Percentiles rank a stretch among this genome's conserved stretches.
These are phyloP conservation scores for Platalea minor DNA, from an alignment of 2,797 vertebrate genomes.

Conservation along the genomic window DNA sequence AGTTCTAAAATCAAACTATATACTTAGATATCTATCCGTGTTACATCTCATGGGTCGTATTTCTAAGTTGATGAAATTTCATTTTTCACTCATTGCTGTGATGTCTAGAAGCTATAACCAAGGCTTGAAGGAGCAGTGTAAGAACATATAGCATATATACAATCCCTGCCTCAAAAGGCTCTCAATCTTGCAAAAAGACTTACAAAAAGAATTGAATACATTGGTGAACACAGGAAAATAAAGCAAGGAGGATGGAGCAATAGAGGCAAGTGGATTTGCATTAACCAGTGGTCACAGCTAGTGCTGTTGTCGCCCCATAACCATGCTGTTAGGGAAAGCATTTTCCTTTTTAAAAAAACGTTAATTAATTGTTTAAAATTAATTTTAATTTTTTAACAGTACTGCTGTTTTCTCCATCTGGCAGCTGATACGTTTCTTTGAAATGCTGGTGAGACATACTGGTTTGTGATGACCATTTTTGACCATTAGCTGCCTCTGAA, in stretches of 20 bases:
- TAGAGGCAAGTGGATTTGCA: neutral
- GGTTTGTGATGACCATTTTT: neutral
- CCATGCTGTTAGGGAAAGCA: neutral
- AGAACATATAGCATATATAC: neutral
- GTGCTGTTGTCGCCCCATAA: neutral
- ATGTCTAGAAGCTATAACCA: neutral
- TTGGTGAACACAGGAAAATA: neutral
- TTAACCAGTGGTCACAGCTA: neutral
- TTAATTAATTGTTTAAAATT: neutral
- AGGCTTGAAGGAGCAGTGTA: neutral
- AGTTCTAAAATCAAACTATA: neutral
- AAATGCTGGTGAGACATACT: neutral
- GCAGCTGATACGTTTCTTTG: neutral
- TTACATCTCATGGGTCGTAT: neutral
- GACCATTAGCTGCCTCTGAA: neutral
- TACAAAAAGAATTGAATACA: neutral
- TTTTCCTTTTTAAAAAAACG: neutral
- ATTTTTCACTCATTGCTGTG: neutral
- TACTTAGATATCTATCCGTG: neutral
- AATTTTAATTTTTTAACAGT: neutral
- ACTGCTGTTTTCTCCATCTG: neutral
- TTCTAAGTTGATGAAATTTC: neutral
- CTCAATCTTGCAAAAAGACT: neutral
- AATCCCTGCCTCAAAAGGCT: neutral
- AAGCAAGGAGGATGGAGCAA: neutral